phyloP scores from a whole-genome alignment of 2,797 vertebrate species.

The Parauchenoglanis ngamensis region DNA sequence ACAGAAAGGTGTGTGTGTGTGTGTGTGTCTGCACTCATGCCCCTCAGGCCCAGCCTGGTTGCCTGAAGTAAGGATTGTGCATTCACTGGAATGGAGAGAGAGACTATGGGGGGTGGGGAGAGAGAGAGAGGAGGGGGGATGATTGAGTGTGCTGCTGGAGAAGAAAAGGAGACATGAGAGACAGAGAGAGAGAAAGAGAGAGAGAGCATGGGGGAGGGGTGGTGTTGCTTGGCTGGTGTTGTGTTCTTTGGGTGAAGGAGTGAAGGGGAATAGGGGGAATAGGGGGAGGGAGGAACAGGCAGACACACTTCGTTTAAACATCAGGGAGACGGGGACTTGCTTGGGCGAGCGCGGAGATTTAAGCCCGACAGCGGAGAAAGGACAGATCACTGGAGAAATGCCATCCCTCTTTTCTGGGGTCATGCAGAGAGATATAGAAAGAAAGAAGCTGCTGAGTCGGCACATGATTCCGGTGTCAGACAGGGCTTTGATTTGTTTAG shows the following conservation, averaged over 20 bases:
- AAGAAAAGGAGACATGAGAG: conserved; percentile 66
- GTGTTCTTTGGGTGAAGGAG: conserved; percentile 55
- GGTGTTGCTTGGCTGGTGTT: conserved; percentile 57
- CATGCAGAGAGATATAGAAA: background rate
- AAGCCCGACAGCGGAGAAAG: conserved; percentile 31
- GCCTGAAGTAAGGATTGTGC: conserved; percentile 63
- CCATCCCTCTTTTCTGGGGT: conserved; percentile 6
- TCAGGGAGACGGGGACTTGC: conserved; percentile 27
- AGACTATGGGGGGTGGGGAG: conserved; percentile 44
- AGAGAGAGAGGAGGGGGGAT: conserved; percentile 53
- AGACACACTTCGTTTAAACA: conserved; percentile 34
- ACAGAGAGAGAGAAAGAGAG: conserved; percentile 47
- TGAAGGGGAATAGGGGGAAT: conserved; percentile 34
- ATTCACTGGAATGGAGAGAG: conserved; percentile 68
- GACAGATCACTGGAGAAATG: conserved; percentile 23
- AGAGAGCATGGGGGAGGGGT: conserved; percentile 49
- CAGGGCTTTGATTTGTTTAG: conserved; percentile 60
- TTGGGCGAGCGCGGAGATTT: conserved; percentile 33
- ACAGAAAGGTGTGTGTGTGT: conserved; percentile 52
- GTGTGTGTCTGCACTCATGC: conserved; percentile 47
- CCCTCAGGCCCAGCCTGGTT: conserved; percentile 61
- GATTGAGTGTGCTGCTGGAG: conserved; percentile 75
- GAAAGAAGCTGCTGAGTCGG: conserved; percentile 61
- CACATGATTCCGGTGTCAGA: conserved; percentile 60
- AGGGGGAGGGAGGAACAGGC: conserved; percentile 44